Conservation (phyloP, 92 coral and sea anemone genomes). For the Blastomussa wellsi region DNA sequence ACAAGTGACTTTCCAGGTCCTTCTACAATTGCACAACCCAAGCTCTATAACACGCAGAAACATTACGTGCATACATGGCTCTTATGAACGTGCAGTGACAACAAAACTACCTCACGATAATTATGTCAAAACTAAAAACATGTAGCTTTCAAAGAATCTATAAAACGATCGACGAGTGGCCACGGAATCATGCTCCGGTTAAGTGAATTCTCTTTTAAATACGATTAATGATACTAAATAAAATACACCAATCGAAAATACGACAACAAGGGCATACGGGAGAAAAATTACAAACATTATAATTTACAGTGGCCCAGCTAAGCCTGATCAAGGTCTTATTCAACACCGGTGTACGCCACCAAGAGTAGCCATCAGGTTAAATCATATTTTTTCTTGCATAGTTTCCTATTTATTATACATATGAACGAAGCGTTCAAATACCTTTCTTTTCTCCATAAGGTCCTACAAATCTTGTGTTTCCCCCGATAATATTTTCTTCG, state of each 20-base stretch:
- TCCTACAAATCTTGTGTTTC: constrained; percentile 66
- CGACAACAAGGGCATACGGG: background rate
- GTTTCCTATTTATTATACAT: background rate
- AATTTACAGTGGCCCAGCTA: too few relatives aligned
- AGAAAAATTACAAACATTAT: too few relatives aligned
- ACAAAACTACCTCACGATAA: too few relatives aligned
- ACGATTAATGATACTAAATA: background rate
- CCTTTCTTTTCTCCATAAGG: constrained; percentile 79
- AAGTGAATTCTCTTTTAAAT: background rate
- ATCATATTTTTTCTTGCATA: background rate
- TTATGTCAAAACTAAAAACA: too few relatives aligned
- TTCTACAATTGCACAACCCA: too few relatives aligned
- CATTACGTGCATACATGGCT: too few relatives aligned
- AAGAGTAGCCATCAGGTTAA: background rate
- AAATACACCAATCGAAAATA: background rate
- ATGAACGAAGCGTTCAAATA: background rate
- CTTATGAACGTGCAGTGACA: too few relatives aligned
- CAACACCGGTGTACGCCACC: background rate
- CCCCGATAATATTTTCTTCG: constrained; percentile 67
- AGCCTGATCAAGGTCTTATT: too few relatives aligned
- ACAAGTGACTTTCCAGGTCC: background rate
- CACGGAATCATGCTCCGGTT: too few relatives aligned
- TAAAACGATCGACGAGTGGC: too few relatives aligned
- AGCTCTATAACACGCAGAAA: too few relatives aligned
- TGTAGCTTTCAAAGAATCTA: too few relatives aligned